Evolutionary conservation across 2,888 invertebrate species (phyloP).

Genomic region (Heliconius sara): DNA sequence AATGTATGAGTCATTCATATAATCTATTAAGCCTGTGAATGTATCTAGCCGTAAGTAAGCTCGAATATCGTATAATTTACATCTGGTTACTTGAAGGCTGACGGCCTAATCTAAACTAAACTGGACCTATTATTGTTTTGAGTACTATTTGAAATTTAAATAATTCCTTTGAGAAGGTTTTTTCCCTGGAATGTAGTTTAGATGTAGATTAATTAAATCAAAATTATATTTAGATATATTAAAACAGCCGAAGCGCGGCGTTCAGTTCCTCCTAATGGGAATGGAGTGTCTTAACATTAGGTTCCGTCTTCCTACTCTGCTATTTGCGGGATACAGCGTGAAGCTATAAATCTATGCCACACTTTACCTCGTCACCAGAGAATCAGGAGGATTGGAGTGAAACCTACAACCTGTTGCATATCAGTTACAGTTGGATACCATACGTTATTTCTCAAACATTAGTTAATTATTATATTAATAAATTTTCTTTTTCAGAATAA

Average conservation of each 20-base stretch:
- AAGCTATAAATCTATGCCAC: too few species aligned
- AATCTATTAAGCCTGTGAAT: not conserved
- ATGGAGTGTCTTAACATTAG: too few species aligned
- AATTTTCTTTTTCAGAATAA: conserved; percentile 56
- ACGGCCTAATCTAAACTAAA: not conserved
- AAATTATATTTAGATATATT: not conserved
- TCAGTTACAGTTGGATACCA: too few species aligned
- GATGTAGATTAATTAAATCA: too few species aligned
- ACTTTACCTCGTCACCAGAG: too few species aligned
- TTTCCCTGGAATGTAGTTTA: too few species aligned
- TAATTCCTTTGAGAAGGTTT: not conserved
- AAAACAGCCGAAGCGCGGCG: not conserved
- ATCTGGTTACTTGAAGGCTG: conserved; percentile 23
- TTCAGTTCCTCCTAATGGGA: not conserved
- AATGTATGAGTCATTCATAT: not conserved
- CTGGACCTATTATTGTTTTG: not conserved
- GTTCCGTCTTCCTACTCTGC: too few species aligned
- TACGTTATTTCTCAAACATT: not conserved
- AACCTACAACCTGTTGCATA: too few species aligned
- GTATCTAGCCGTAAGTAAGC: conserved; percentile 8
- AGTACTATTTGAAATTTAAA: not conserved
- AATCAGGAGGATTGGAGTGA: too few species aligned
- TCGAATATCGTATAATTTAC: not conserved
- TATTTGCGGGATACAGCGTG: too few species aligned
- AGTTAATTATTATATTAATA: too few species aligned